phyloP scores from a whole-genome alignment of 2,797 vertebrate genomes.

The Chrysocyon brachyurus region DNA sequence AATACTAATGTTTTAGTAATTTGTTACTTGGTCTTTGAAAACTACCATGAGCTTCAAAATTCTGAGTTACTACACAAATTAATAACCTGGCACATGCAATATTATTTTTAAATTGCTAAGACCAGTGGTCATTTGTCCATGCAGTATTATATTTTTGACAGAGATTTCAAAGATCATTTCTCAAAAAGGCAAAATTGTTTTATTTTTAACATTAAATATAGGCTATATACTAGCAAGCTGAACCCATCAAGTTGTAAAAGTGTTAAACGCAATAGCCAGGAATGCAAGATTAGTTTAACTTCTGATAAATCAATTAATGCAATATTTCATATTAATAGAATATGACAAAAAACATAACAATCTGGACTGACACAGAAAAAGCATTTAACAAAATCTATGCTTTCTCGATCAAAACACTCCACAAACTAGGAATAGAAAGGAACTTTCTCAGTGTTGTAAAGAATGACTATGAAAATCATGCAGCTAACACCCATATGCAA shows the following conservation, averaged over 20 bases:
- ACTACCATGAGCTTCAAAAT: background rate
- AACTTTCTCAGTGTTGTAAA: background rate
- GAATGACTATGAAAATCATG: background rate
- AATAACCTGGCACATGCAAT: background rate
- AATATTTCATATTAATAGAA: background rate
- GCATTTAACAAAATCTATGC: background rate
- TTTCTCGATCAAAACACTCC: background rate
- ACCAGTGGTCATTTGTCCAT: background rate
- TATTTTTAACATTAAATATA: conserved; percentile 22
- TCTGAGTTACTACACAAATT: background rate
- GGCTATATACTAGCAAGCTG: background rate
- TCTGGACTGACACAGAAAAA: background rate
- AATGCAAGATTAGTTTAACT: background rate
- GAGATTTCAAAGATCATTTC: background rate
- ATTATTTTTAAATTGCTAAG: conserved; percentile 14
- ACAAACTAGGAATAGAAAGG: background rate
- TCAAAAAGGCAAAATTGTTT: background rate
- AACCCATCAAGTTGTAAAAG: background rate
- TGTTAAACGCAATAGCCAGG: background rate
- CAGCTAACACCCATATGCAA: background rate
- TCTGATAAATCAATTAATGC: background rate
- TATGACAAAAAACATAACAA: background rate
- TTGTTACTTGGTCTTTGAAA: conserved; percentile 27
- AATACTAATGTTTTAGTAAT: background rate
- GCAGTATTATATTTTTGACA: background rate